Base-by-base conservation (phyloP, 2,888 invertebrate species). In the Leucania comma region DNA sequence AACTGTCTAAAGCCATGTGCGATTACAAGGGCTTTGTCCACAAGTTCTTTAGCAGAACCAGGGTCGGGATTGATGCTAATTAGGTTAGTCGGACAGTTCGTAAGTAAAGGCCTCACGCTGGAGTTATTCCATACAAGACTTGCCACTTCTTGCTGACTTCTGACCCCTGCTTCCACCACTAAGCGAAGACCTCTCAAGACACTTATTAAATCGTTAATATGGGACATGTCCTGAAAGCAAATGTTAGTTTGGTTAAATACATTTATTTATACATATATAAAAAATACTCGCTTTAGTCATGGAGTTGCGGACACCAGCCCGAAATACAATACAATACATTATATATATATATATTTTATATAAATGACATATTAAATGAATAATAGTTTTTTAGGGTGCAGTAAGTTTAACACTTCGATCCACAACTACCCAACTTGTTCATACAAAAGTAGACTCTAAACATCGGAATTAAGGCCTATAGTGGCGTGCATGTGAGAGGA, bases 1-100 rank as follows among this genome's bases (percentile, higher is more conserved):
- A 97, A 97, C 80, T 97, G 96, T 79, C 95, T 96, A 57, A 98
- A 90, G 38, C 98, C 98, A 84, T 97, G 97, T 54, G 97, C 96
- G 26, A 98, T 97, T 58, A 98, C 97, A 82, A 96, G 95, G 8
- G 97, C 95, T 84, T 98, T 96, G 84, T 97, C 97, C 3, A 96
- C 85, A 6, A 97, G 80, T 29, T 96, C 95, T 84, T 91, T 92
- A 42, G 91, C 79, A 66, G 89, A 65, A n/a, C 88, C 89, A 32
- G 92, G 88, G 70, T 86, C 90, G 54, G 91, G 89, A 83, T 92
- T 92, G 62, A 84, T 84, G 68, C 90, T 83, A 24, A 92, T 70
- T 70, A 89, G 73, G 90, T 94, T 93, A 94, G 93, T 90, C 42
- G 91, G 84, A 76, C 93, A 93, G 68, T 78, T 90, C 72, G 92